A percentile compares a stretch with the other conserved stretches of the same genome.
These are phyloP conservation scores for Ichneumon xanthorius DNA, from an alignment of 2,888 invertebrate genomes.

Conservation along the genomic window DNA sequence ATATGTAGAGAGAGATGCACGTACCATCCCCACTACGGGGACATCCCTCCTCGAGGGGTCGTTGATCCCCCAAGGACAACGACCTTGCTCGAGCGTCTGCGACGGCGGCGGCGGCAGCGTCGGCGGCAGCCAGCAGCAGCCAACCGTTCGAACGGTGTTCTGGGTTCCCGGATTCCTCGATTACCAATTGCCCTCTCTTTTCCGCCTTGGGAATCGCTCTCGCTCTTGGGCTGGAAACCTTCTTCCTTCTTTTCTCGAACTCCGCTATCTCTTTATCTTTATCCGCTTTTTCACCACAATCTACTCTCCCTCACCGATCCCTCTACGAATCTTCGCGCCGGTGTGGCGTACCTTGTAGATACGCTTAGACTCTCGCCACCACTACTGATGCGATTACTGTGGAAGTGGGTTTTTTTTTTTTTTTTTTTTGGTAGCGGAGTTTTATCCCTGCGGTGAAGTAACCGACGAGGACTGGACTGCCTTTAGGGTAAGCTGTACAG, in stretches of 20 bases:
- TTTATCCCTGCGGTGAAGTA: conserved; percentile 1
- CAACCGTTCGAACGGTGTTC: conserved; percentile 81
- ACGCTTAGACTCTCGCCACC: neutral
- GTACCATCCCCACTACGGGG: conserved; percentile 75
- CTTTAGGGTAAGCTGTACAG: conserved; percentile 6
- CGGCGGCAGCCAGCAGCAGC: conserved; percentile 76
- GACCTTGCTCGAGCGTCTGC: conserved; percentile 82
- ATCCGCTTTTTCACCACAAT: conserved; percentile 21
- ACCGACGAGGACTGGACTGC: neutral
- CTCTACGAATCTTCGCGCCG: neutral
- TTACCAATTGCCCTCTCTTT: conserved; percentile 78
- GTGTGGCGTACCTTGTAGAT: neutral
- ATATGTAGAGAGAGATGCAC: conserved; percentile 59
- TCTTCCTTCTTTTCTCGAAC: conserved; percentile 34
- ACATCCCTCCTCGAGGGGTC: conserved; percentile 82
- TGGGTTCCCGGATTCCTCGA: conserved; percentile 83
- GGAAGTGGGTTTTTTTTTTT: conserved; percentile 2
- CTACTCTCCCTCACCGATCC: neutral
- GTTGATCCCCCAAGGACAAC: conserved; percentile 85
- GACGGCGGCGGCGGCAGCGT: conserved; percentile 67
- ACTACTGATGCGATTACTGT: neutral
- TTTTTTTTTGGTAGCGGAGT: neutral
- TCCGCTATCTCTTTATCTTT: conserved; percentile 13
- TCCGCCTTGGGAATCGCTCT: conserved; percentile 11
- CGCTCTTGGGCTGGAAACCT: conserved; percentile 32